Percentiles rank a stretch among this genome's conserved stretches.
Evolutionary conservation across 2,113 vertebrate genomes (phyloP).

Genomic region (Boulengeromyrus knoepffleri): DNA sequence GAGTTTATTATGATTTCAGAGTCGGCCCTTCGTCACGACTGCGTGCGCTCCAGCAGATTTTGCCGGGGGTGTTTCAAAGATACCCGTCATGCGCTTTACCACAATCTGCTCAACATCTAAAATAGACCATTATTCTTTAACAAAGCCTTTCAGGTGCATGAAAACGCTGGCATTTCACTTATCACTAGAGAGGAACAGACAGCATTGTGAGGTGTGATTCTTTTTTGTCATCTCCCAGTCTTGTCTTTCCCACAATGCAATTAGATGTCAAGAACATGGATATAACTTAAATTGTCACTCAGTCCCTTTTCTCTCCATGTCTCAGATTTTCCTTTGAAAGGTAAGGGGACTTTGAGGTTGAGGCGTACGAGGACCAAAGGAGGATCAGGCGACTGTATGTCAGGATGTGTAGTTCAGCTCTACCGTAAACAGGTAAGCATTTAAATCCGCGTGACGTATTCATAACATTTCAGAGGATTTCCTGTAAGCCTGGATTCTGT

Average conservation of each 20-base stretch:
- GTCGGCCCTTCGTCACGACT: neutral
- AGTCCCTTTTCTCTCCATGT: neutral
- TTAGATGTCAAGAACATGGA: slow-evolving; percentile 1
- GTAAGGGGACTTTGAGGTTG: neutral
- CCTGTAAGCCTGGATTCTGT: neutral
- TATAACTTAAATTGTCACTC: neutral
- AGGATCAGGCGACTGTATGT: neutral
- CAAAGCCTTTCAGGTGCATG: neutral
- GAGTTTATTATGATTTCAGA: neutral
- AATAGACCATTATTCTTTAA: neutral
- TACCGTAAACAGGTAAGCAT: neutral
- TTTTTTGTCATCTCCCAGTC: neutral
- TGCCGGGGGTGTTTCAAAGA: neutral
- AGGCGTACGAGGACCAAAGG: too few species aligned
- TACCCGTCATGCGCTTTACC: neutral
- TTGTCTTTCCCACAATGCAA: neutral
- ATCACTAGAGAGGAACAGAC: neutral
- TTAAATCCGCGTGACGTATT: neutral
- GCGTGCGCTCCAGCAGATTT: neutral
- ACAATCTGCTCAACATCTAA: neutral
- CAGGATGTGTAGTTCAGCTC: neutral
- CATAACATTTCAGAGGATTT: neutral
- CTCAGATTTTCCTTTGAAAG: neutral
- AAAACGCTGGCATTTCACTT: neutral
- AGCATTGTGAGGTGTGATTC: neutral